Base-by-base conservation (phyloP, 2,888 invertebrate genomes). In the Stenotaenia linearis region DNA sequence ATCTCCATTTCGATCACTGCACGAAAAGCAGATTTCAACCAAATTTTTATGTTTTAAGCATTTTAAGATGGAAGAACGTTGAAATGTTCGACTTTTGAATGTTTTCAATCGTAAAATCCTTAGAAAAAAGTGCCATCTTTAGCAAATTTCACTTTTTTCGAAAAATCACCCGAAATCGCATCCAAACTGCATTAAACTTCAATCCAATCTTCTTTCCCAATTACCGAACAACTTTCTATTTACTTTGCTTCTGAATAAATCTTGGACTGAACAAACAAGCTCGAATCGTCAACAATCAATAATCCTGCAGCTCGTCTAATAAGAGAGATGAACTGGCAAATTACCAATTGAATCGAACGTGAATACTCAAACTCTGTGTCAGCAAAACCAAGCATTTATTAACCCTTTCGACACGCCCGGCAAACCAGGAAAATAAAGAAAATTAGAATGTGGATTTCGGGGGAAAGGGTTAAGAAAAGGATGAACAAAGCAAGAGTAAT, bases 251-350 rank as follows among this genome's bases (percentile, higher is more conserved):
- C 10, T 3, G 56, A 23, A 56, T 56, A 56, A 50, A 56, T 56
- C 56, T 18, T 56, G 7, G 56, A n/a, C 56, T 56, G 56, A 56
- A 56, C 56, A 56, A 56, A 56, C 56, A 56, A 56, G 56, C 56
- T 56, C 21, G 56, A 23, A 56, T 6, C 56, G 18, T 23, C 23
- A 21, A 6, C 56, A 56, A 56, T 56, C 56, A 56, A 56, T 56
- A 56, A 56, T 56, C 56, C 56, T 23, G 21, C 21, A 23, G 56
- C 56, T 18, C 56, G 56, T 56, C 18, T 56, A 56, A 56, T 56
- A 56, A 56, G 56, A n/a, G 18, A 56, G 56, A 56, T 56, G 56
- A 56, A 56, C 56, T 56, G 56, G 56, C 56, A 56, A 56, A 56
- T 56, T 56, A 56, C 56, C 56, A 56, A 56, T 56, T 56, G 56